phyloP scores from a whole-genome alignment of 2,113 vertebrate species.

The Charadrius vociferus region DNA sequence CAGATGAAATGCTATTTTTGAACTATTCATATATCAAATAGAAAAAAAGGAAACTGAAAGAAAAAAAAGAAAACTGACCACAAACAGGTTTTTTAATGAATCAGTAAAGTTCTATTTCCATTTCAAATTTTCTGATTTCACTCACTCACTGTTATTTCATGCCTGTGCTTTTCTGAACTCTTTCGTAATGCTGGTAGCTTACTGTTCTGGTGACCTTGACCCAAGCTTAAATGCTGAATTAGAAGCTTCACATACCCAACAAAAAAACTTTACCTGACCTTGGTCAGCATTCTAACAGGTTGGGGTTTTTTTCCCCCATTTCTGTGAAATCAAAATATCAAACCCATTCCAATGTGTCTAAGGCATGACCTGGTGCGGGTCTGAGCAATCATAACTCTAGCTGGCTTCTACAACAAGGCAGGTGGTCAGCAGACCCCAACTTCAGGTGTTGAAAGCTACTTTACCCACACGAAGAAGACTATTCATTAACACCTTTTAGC shows the following conservation, averaged over 20 bases:
- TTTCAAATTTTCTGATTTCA: not conserved
- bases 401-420: not conserved
- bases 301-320: fast-evolving
- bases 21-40: not conserved
- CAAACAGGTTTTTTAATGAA: not conserved
- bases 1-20: slow-evolving; percentile 24
- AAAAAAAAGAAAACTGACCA: not conserved
- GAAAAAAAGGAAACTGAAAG: not conserved
- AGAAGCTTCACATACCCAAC: not conserved
- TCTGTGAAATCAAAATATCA: not conserved
- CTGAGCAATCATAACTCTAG: not conserved
- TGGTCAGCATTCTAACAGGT: not conserved
- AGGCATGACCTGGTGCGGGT: not conserved
- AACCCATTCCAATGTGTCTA: not conserved
- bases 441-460: not conserved
- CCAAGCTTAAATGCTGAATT: not conserved
- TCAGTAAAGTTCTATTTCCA: not conserved
- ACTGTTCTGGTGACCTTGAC: not conserved
- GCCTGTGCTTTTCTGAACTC: not conserved
- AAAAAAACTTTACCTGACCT: not conserved
- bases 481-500: not conserved
- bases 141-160: not conserved
- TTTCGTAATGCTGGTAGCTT: not conserved
- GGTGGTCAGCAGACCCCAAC: not conserved
- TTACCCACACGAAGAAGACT: not conserved